Conservation (phyloP, 1,140 invertebrate species). For the Myzus persicae region DNA sequence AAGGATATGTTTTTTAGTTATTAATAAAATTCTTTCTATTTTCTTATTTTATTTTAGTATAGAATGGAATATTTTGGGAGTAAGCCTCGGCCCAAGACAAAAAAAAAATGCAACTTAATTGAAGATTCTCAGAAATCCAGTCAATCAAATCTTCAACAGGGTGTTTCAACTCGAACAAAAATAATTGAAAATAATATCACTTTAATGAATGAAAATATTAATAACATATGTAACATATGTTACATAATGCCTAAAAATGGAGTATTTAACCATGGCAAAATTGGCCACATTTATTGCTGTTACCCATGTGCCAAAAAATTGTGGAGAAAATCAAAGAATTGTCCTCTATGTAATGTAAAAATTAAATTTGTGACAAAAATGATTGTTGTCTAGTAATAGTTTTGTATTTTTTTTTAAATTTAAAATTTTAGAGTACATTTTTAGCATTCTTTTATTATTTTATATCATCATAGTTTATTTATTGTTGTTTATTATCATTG, state of each 20-base stretch:
- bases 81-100: background rate
- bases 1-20: background rate
- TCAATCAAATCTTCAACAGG: background rate
- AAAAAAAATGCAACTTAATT: background rate
- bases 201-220: background rate
- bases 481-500: background rate
- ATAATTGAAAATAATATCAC: background rate
- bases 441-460: background rate
- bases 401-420: background rate
- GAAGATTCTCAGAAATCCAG: background rate
- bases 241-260: conserved; percentile 70
- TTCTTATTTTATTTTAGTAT: conserved; percentile 10
- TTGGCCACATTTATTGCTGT: conserved; percentile 74
- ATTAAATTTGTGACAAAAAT: conserved; percentile 68
- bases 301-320: conserved; percentile 73
- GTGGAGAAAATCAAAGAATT: conserved; percentile 70
- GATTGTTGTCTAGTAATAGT: background rate
- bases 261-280: conserved; percentile 72
- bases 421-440: background rate
- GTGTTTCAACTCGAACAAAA: background rate
- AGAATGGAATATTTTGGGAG: conserved; percentile 33
- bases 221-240: conserved; percentile 69
- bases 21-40: background rate
- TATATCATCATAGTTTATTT: background rate
- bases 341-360: conserved; percentile 74